Conservation (phyloP, 2,797 vertebrate species). For the Falco columbarius region DNA sequence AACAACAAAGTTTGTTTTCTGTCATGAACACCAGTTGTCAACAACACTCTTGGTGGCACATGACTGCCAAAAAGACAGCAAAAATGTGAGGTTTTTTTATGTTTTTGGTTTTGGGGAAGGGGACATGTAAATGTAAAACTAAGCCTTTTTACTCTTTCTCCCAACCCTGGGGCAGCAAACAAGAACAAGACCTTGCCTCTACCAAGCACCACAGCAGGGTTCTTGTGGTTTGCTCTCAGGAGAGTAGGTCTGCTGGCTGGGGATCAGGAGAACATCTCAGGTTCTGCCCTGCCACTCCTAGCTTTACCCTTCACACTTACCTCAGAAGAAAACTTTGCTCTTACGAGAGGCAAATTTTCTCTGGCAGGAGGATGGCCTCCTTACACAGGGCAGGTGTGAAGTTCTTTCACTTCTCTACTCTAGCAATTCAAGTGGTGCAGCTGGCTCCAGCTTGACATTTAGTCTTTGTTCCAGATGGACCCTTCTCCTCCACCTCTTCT, state of each 20-base stretch:
- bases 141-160: background rate
- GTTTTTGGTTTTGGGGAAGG: background rate
- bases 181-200: background rate
- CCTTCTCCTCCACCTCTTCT: background rate
- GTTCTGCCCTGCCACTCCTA: background rate
- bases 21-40: background rate
- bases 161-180: background rate
- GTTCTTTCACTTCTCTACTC: background rate
- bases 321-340: background rate
- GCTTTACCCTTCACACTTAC: background rate
- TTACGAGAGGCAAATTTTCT: background rate
- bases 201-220: background rate
- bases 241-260: background rate
- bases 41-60: background rate
- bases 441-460: background rate
- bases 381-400: background rate
- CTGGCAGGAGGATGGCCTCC: background rate
- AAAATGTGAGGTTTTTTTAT: background rate
- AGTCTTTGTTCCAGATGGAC: background rate
- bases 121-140: background rate
- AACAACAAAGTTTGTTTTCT: background rate
- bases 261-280: background rate
- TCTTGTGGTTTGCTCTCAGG: background rate
- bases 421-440: rapidly evolving
- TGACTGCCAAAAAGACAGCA: background rate